Conservation (phyloP, 2,797 vertebrate species). For the Pseudocheirus occidentalis region DNA sequence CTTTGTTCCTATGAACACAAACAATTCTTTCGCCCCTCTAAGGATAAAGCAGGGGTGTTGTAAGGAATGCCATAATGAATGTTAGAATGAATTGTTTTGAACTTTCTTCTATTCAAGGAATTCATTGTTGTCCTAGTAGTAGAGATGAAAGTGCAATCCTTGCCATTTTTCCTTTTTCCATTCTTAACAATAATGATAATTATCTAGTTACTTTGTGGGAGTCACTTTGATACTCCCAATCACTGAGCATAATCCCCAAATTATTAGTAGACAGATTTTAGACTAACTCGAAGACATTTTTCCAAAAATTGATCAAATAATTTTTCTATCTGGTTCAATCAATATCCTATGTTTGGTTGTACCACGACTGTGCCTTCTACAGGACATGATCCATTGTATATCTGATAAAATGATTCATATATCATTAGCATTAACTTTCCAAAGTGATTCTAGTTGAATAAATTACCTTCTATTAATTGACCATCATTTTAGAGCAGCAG, state of each 20-base stretch:
- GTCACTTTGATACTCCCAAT: background rate
- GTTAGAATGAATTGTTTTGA: background rate
- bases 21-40: background rate
- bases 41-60: background rate
- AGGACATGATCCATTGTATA: background rate
- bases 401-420: background rate
- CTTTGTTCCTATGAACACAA: background rate
- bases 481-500: no score
- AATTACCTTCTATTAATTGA: background rate
- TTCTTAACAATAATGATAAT: background rate
- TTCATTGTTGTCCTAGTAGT: background rate
- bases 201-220: background rate
- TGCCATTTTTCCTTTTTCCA: background rate
- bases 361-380: background rate
- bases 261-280: background rate
- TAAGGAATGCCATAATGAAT: background rate
- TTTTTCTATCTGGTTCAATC: background rate
- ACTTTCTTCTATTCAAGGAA: background rate
- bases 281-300: background rate
- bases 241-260: background rate
- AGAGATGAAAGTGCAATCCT: background rate
- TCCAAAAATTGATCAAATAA: background rate
- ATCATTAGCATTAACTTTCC: background rate
- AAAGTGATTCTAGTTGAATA: background rate
- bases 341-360: background rate